phyloP scores from a whole-genome alignment of 23 tunicate genomes.

The Trididemnum miniatum region DNA sequence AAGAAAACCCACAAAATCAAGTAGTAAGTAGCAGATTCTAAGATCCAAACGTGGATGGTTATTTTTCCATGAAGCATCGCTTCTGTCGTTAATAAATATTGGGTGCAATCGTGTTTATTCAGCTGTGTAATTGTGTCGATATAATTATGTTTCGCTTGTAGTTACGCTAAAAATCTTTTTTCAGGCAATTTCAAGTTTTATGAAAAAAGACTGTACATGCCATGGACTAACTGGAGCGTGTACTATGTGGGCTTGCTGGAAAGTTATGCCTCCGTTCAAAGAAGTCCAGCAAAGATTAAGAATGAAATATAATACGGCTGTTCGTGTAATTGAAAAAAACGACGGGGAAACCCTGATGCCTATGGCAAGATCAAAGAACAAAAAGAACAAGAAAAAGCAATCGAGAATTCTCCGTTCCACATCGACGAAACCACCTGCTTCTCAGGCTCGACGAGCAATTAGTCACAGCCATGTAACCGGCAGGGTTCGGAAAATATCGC shows the following conservation, averaged over 20 bases:
- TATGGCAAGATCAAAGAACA: neutral
- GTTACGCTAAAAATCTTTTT: neutral
- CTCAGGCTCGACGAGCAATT: too few species aligned
- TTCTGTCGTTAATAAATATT: too few species aligned
- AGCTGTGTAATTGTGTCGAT: too few species aligned
- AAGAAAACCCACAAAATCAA: too few species aligned
- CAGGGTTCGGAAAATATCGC: neutral
- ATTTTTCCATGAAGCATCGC: too few species aligned
- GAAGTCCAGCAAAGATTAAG: conserved; percentile 32
- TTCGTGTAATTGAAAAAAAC: conserved; percentile 37
- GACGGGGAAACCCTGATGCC: conserved; percentile 42
- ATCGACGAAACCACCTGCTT: neutral
- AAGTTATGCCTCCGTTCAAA: conserved; percentile 42
- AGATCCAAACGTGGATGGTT: too few species aligned
- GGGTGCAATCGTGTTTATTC: too few species aligned
- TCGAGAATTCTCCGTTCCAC: neutral
- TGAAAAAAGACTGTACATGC: conserved; percentile 46
- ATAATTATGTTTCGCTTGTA: neutral
- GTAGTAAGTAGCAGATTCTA: too few species aligned
- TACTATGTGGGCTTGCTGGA: conserved; percentile 60
- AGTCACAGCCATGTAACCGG: neutral
- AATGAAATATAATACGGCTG: conserved; percentile 40
- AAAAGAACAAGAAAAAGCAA: neutral
- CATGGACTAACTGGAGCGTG: conserved; percentile 76
- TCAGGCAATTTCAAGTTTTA: conserved; percentile 2